These are phyloP conservation scores for Hypsopygia costalis DNA, from an alignment of 2,888 invertebrate genomes.

Conservation along the genomic window DNA sequence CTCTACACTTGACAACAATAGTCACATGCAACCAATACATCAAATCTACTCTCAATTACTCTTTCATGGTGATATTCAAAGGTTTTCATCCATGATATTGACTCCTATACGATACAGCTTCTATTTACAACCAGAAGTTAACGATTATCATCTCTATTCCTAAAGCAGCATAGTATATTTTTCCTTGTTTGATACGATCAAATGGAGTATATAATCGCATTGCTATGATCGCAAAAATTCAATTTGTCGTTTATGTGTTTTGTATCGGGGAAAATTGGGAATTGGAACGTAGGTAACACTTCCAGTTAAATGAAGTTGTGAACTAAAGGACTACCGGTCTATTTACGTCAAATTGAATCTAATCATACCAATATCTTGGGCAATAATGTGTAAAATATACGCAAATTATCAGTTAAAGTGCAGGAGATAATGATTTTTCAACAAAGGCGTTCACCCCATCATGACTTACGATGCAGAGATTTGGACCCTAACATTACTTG, in stretches of 20 bases:
- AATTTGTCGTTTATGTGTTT: constrained; percentile 5
- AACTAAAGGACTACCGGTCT: not conserved
- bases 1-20: too few relatives aligned
- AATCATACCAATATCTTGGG: too few relatives aligned
- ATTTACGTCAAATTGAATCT: not conserved
- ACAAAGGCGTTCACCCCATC: too few relatives aligned
- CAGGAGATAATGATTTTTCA: too few relatives aligned
- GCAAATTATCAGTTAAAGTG: too few relatives aligned
- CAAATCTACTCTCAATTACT: not conserved
- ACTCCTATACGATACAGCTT: not conserved
- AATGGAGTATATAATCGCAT: constrained; percentile 2
- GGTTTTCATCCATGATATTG: constrained; percentile 2
- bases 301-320: not conserved
- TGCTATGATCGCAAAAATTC: not conserved
- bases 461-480: too few relatives aligned
- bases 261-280: constrained; percentile 3
- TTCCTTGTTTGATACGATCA: not conserved
- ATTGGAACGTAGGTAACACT: not conserved
- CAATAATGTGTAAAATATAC: too few relatives aligned
- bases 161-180: not conserved
- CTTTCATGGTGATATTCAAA: not conserved
- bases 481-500: too few relatives aligned
- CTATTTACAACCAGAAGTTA: not conserved
- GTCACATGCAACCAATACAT: not conserved
- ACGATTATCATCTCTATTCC: not conserved